Conservation (phyloP, 2,113 vertebrate species). For the Leiothrix lutea region DNA sequence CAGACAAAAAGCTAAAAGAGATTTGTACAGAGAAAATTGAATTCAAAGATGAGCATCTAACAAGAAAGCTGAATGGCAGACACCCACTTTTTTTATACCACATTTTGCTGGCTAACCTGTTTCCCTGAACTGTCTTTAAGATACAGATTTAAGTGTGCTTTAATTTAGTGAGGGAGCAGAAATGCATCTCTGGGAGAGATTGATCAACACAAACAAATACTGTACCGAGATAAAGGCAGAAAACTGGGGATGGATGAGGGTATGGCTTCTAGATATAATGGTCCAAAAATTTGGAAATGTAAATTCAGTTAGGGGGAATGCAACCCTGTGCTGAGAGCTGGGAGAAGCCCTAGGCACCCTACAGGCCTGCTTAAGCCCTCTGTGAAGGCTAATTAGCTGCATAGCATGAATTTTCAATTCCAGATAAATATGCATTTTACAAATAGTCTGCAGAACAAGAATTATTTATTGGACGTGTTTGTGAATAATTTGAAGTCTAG, state of each 20-base stretch:
- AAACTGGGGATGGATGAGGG: background rate
- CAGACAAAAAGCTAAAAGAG: background rate
- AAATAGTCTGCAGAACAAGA: background rate
- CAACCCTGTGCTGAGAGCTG: background rate
- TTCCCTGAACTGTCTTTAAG: background rate
- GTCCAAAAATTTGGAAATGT: background rate
- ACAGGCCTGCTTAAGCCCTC: background rate
- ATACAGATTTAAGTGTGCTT: background rate
- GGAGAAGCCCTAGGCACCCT: background rate
- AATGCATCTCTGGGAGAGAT: background rate
- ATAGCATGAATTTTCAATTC: slow-evolving; percentile 7
- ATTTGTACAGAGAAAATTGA: background rate
- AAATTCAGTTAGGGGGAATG: background rate
- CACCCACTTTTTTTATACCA: background rate
- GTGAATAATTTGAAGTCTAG: background rate
- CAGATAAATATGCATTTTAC: slow-evolving; percentile 16
- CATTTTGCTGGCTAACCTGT: background rate
- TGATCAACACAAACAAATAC: background rate
- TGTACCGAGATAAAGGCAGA: background rate
- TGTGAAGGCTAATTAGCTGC: slow-evolving; percentile 26
- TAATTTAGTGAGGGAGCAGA: background rate
- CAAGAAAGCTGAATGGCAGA: background rate
- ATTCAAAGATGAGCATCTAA: background rate
- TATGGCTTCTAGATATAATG: background rate
- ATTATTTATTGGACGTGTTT: slow-evolving; percentile 3